Evolutionary conservation across 1,140 invertebrate genomes (phyloP), one percentile per base, ranked within the genome.

Genomic region (Ceratitis capitata): DNA sequence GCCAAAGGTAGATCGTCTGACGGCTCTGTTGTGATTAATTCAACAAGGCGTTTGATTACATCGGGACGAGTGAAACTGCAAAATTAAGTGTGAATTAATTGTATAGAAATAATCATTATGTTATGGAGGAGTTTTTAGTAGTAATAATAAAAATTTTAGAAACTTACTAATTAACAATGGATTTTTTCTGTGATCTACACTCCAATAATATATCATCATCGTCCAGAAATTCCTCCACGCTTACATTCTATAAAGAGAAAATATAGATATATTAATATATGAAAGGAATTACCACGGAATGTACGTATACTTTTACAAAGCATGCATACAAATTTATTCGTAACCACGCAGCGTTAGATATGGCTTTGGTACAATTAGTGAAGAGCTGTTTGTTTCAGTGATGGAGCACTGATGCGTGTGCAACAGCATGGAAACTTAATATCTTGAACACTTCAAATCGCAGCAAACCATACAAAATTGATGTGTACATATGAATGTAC

Each of bases 201-300:
- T 99, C 98, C 92, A 98, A 97, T 86, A 99, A 94, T 89, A 99
- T 96, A 92, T 98, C 97, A 92, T 98, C 97, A 92, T 98, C 96
- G 91, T 99, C 97, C 93, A 99, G 94, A 85, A 99, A 93, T 92
- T 98, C 96, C 88, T 95, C 94, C 78, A 99, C 93, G 26, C 96
- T 98, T 78, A 98, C 95, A 95, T 98, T 96, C 98, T 98, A 92
- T 84, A 93, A 94, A 88, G 16, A 53, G 14, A 69, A 82, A 51
- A 47, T 47, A 83, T 23, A 85, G 32, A 2, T 7, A 78, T 29
- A 32, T 51, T 74, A 87, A 87, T 84, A 88, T 19, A 64, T 12
- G 0, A 64, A 47, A 5, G 1, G 39, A 61, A 61, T 26, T 61
- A 26, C n/a, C 29, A 61, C 26, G 56, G 23, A 61, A 61, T 5